These are phyloP conservation scores for Drosophila sproati DNA, from an alignment of 1,140 invertebrate species.

Conservation along the genomic window DNA sequence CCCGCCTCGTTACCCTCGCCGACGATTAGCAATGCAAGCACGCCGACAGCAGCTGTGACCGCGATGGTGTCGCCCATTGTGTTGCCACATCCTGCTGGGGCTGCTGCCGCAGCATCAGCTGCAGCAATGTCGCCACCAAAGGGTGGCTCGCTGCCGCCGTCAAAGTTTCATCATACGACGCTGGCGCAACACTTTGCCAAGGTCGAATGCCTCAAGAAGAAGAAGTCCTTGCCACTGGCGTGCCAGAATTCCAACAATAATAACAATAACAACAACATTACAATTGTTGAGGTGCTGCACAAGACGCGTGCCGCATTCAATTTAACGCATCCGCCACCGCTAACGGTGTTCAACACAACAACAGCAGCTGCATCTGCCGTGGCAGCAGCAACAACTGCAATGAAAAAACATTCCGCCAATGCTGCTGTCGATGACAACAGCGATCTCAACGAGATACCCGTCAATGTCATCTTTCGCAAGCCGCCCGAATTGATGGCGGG, in stretches of 20 bases:
- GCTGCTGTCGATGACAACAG: constrained; percentile 57
- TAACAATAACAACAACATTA: constrained; percentile 22
- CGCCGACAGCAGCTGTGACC: constrained; percentile 66
- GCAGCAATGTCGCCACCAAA: constrained; percentile 58
- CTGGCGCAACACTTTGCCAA: constrained; percentile 80
- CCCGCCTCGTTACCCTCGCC: constrained; percentile 76
- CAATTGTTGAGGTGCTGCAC: constrained; percentile 39
- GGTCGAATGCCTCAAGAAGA: constrained; percentile 74
- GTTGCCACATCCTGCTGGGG: constrained; percentile 6
- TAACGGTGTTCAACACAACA: constrained; percentile 59
- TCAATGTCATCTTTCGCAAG: constrained; percentile 81
- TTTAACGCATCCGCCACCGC: constrained; percentile 66
- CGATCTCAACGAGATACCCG: constrained; percentile 82
- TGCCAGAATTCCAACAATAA: constrained; percentile 61
- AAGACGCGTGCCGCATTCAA: constrained; percentile 52
- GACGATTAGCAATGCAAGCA: constrained; percentile 24
- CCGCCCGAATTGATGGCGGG: constrained; percentile 44
- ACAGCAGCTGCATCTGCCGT: constrained; percentile 20
- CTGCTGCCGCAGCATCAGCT: constrained; percentile 12
- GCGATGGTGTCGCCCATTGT: constrained; percentile 78
- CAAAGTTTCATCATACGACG: constrained; percentile 81
- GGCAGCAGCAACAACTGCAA: constrained; percentile 18
- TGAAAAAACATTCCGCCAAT: constrained; percentile 75
- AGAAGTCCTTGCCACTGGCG: constrained; percentile 64
- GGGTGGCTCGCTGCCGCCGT: constrained; percentile 70